Evolutionary conservation across 2,797 vertebrate species (phyloP).

Genomic region (Crax fasciolata): DNA sequence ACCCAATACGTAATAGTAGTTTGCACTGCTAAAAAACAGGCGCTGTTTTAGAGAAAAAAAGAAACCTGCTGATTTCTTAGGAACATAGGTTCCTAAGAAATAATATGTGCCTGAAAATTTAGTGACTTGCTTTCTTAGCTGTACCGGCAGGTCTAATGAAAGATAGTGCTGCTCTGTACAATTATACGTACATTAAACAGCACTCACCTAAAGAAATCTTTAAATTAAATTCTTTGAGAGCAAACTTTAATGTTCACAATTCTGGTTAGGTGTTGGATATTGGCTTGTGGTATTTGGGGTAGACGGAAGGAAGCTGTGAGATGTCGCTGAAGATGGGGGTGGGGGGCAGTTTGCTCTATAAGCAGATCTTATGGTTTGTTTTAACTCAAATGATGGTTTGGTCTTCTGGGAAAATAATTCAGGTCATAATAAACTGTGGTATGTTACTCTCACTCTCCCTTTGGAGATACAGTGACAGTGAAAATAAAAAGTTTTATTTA

Average conservation of each 20-base stretch:
- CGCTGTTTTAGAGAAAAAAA: background rate
- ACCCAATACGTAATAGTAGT: constrained; percentile 32
- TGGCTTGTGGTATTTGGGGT: background rate
- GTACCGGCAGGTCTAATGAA: background rate
- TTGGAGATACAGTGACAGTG: constrained; percentile 51
- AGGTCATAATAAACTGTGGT: constrained; percentile 33
- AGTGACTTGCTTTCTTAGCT: background rate
- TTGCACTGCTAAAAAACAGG: background rate
- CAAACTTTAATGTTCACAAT: background rate
- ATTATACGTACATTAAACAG: constrained; percentile 32
- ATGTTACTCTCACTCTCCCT: constrained; percentile 39
- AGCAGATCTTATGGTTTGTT: constrained; percentile 41
- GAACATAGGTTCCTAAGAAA: background rate
- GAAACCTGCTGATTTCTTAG: too few species aligned
- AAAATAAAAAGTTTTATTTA: constrained; percentile 71
- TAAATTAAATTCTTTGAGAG: background rate
- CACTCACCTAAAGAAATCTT: constrained; percentile 16
- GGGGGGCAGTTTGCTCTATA: constrained; percentile 38
- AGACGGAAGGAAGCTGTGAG: constrained; percentile 18
- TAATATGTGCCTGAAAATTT: background rate
- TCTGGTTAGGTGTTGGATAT: background rate
- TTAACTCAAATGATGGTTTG: constrained; percentile 48
- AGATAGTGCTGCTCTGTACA: background rate
- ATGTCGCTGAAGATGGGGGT: background rate
- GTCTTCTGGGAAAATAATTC: constrained; percentile 44